These are phyloP conservation scores for Phyllotreta cruciferae DNA, from an alignment of 2,888 invertebrate genomes.

Conservation along the genomic window DNA sequence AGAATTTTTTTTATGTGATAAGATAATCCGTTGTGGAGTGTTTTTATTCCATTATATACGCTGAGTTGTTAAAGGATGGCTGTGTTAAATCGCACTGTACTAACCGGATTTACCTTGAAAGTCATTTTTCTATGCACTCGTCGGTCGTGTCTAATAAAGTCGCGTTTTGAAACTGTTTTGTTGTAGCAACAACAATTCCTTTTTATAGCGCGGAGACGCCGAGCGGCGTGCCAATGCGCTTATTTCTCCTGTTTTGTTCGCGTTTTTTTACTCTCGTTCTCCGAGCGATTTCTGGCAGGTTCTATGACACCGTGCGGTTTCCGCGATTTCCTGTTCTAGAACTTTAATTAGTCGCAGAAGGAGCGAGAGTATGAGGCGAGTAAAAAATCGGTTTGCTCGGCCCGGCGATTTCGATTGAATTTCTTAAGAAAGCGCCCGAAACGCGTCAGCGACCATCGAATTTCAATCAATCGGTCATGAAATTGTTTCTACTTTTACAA, in stretches of 20 bases:
- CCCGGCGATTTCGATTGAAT: slow-evolving; percentile 30
- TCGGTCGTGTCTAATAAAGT: slow-evolving; percentile 29
- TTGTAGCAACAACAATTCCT: slow-evolving; percentile 42
- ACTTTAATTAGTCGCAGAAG: slow-evolving; percentile 40
- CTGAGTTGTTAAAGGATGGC: no score
- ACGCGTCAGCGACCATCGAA: slow-evolving; percentile 16
- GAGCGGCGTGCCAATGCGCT: slow-evolving; percentile 14
- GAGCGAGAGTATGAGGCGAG: background rate
- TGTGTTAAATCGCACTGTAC: slow-evolving; percentile 4
- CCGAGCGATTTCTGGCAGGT: slow-evolving; percentile 41
- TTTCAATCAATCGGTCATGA: background rate
- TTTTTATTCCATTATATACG: no score
- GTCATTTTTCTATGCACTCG: slow-evolving; percentile 45
- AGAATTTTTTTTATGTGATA: background rate
- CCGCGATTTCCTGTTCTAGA: slow-evolving; percentile 43
- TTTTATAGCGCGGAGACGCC: slow-evolving; percentile 44
- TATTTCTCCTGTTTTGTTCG: slow-evolving; percentile 40
- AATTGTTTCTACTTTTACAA: no score
- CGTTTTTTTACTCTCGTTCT: no score
- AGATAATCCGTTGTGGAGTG: background rate
- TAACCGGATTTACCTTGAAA: slow-evolving; percentile 44
- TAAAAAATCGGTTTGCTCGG: slow-evolving; percentile 29
- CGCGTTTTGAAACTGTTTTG: slow-evolving; percentile 40
- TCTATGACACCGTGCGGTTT: slow-evolving; percentile 45
- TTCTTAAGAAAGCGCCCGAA: slow-evolving; percentile 30